phyloP scores from a whole-genome alignment of 2,113 vertebrate species.

The Prunella fulvescens region DNA sequence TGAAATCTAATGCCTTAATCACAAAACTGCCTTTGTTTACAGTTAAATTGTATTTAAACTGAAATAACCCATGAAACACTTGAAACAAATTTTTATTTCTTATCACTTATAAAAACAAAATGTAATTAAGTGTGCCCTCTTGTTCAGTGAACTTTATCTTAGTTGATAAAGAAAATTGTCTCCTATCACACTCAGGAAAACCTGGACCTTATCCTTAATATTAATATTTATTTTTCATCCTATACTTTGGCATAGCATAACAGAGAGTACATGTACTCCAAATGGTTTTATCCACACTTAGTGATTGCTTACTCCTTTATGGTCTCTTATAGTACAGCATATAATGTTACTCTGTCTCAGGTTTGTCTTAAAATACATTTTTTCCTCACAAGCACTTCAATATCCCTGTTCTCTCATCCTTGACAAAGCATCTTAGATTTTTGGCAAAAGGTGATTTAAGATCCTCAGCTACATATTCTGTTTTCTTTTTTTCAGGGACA shows the following conservation, averaged over 20 bases:
- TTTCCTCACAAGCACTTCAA: background rate
- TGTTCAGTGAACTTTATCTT: background rate
- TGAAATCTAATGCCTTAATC: slow-evolving; percentile 29
- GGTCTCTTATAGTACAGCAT: background rate
- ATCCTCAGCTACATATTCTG: background rate
- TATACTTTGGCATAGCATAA: background rate
- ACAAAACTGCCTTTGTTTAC: slow-evolving; percentile 20
- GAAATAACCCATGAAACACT: background rate
- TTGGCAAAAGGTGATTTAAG: background rate
- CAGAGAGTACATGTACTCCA: background rate
- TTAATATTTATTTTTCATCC: background rate
- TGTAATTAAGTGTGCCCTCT: background rate
- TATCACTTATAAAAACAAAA: slow-evolving; percentile 25
- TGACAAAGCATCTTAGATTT: background rate
- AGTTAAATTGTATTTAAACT: background rate
- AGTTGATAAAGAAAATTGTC: background rate
- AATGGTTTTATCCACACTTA: background rate
- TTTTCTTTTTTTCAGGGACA: background rate
- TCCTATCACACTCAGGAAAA: background rate
- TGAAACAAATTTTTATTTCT: slow-evolving; percentile 11
- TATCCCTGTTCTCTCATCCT: background rate
- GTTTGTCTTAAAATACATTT: background rate
- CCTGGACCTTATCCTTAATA: background rate
- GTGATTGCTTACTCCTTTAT: background rate
- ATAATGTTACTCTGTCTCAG: background rate